These are phyloP conservation scores for Aphaenogaster ashmeadi DNA, from an alignment of 1,140 invertebrate species.

Conservation along the genomic window DNA sequence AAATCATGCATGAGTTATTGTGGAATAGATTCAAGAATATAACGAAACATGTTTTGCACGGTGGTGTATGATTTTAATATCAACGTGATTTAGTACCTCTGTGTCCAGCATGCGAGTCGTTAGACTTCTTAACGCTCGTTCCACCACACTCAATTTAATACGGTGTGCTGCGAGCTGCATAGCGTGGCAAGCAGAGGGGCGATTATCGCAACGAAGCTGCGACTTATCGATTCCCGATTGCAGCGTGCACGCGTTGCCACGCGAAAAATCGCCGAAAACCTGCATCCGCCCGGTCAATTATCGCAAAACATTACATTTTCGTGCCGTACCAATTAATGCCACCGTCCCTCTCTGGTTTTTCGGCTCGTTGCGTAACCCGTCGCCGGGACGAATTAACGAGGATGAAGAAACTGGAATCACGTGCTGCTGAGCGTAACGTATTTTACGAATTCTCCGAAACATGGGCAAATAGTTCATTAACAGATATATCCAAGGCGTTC, in stretches of 20 bases:
- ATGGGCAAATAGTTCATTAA: conserved; percentile 30
- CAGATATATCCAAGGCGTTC: background rate
- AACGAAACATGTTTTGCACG: background rate
- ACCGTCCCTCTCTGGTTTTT: conserved; percentile 39
- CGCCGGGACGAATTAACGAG: conserved; percentile 42
- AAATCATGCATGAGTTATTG: background rate
- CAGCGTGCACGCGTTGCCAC: conserved; percentile 25
- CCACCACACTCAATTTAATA: conserved; percentile 27
- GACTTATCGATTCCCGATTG: conserved; percentile 59
- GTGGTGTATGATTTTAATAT: background rate
- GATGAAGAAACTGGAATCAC: conserved; percentile 42
- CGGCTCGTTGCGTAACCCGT: conserved; percentile 9
- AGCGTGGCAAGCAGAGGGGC: background rate
- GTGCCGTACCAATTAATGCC: conserved; percentile 46
- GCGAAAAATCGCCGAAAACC: conserved; percentile 50
- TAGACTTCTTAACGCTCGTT: conserved; percentile 27
- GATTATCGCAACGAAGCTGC: conserved; percentile 44
- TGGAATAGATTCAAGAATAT: background rate
- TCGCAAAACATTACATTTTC: conserved; percentile 59
- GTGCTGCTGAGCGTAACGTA: conserved; percentile 21
- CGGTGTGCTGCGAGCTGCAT: background rate
- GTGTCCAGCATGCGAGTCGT: conserved; percentile 5
- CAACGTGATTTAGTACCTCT: conserved; percentile 16
- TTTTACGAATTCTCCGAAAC: conserved; percentile 28
- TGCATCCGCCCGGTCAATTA: conserved; percentile 46